A percentile compares a stretch with the other conserved stretches of the same genome.
phyloP scores from a whole-genome alignment of 2,888 invertebrate species.

The Lypha dubia region DNA sequence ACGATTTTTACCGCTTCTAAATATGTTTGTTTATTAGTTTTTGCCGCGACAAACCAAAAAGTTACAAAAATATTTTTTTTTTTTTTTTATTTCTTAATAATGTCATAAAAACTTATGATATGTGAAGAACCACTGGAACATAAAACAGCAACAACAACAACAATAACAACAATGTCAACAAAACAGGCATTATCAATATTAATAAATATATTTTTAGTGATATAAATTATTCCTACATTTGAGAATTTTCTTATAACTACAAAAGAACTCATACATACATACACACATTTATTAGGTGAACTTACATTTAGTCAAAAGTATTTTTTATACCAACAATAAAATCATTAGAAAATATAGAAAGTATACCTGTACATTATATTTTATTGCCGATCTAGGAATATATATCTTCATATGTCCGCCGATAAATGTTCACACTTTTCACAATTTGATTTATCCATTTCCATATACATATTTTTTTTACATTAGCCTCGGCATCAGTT shows the following conservation, averaged over 20 bases:
- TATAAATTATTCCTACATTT: neutral
- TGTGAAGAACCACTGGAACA: conserved; percentile 83
- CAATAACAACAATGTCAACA: conserved; percentile 45
- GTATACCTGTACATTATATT: too few species aligned
- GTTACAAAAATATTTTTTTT: conserved; percentile 39
- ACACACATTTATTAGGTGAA: neutral
- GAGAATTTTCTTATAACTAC: neutral
- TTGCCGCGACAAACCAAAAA: conserved; percentile 38
- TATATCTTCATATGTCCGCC: too few species aligned
- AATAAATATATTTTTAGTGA: neutral
- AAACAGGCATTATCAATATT: neutral
- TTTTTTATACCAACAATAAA: too few species aligned
- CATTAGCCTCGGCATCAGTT: too few species aligned
- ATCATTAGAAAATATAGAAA: too few species aligned
- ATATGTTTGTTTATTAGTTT: conserved; percentile 55
- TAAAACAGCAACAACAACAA: conserved; percentile 73
- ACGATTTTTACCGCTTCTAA: conserved; percentile 49
- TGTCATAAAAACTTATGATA: conserved; percentile 83
- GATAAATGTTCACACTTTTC: too few species aligned
- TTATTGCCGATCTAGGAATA: too few species aligned
- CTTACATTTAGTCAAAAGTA: too few species aligned
- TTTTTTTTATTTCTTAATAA: conserved; percentile 74
- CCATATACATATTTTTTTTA: too few species aligned
- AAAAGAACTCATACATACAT: too few species aligned
- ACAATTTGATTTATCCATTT: too few species aligned